Conservation (phyloP, 2,797 vertebrate species). For the Eulemur rubriventer region DNA sequence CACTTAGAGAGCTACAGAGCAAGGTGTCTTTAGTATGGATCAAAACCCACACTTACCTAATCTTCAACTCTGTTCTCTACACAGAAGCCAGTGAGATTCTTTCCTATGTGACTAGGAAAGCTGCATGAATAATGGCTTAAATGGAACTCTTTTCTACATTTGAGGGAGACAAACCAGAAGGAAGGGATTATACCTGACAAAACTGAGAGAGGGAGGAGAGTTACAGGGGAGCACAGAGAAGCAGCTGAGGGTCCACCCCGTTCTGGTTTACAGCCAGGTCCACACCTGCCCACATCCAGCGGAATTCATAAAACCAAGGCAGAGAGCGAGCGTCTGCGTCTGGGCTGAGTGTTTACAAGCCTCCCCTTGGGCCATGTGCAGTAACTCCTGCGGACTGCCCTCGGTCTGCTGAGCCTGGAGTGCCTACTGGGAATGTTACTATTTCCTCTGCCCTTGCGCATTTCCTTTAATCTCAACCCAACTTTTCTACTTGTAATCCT, state of each 20-base stretch:
- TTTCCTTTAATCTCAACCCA: slow-evolving; percentile 30
- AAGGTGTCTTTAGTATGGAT: neutral
- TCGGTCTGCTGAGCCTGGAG: neutral
- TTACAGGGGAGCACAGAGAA: neutral
- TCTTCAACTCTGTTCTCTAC: neutral
- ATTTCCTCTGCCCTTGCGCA: slow-evolving; percentile 26
- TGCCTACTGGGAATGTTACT: neutral
- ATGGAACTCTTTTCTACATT: neutral
- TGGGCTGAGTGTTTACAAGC: slow-evolving; percentile 9
- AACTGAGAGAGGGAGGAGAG: neutral
- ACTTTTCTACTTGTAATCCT: neutral
- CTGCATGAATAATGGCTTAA: neutral
- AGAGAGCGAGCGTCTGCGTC: neutral
- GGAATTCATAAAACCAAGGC: slow-evolving; percentile 41
- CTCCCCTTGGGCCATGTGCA: neutral
- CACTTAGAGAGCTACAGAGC: neutral
- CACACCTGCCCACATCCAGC: slow-evolving; percentile 37
- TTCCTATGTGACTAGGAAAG: neutral
- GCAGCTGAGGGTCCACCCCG: neutral
- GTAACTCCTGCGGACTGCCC: neutral
- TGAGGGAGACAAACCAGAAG: neutral
- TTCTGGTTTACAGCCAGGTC: neutral
- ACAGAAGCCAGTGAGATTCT: neutral
- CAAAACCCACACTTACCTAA: neutral
- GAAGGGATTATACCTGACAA: neutral